Conservation (phyloP, 2,797 vertebrate species). For the Botia almorhae region DNA sequence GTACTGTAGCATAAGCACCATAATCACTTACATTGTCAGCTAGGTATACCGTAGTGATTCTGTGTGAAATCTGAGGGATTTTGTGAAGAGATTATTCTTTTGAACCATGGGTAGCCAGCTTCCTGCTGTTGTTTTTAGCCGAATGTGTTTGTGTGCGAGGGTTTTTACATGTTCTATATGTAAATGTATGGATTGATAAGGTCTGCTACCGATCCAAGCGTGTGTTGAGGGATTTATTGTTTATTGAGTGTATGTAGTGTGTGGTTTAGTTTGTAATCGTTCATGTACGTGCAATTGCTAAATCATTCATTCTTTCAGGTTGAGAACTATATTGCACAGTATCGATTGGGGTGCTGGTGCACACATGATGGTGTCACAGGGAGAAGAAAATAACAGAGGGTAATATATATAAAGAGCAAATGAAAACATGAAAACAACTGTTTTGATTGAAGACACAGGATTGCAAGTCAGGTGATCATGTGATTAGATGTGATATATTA, state of each 20-base stretch:
- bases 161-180: background rate
- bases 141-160: background rate
- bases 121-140: background rate
- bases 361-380: background rate
- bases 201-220: conserved; percentile 5
- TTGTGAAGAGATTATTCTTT: background rate
- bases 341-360: conserved; percentile 33
- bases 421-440: conserved; percentile 6
- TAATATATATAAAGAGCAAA: background rate
- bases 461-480: background rate
- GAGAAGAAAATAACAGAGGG: background rate
- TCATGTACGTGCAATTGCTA: conserved; percentile 19
- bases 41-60: background rate
- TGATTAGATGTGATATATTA: conserved; percentile 10
- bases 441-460: background rate
- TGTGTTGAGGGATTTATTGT: conserved; percentile 21
- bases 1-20: background rate
- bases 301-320: conserved; percentile 24
- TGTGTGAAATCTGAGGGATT: background rate
- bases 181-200: background rate
- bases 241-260: conserved; percentile 19
- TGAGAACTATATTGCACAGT: conserved; percentile 31
- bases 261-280: background rate
- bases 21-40: conserved; percentile 2
- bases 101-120: background rate